These are phyloP conservation scores for Watsonalla cultraria DNA, from an alignment of 2,888 invertebrate species.

Conservation along the genomic window DNA sequence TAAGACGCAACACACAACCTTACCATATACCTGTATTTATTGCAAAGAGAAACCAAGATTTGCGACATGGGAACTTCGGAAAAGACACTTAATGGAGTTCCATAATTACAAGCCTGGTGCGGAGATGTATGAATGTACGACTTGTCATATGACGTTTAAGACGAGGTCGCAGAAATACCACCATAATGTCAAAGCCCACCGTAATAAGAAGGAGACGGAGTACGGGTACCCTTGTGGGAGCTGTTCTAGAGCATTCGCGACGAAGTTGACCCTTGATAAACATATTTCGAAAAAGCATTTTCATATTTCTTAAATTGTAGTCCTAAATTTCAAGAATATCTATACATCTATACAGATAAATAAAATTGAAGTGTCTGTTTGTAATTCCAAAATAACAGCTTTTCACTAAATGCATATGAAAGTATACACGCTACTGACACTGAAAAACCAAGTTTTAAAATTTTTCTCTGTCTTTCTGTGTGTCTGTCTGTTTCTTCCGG, in stretches of 20 bases:
- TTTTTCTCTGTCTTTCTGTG: too few species aligned
- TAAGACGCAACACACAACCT: constrained; percentile 61
- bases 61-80: constrained; percentile 65
- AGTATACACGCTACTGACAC: too few species aligned
- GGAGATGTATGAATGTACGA: constrained; percentile 68
- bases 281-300: constrained; percentile 77
- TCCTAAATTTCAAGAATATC: too few species aligned
- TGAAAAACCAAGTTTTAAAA: too few species aligned
- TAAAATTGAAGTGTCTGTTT: too few species aligned
- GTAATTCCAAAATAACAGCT: too few species aligned
- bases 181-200: constrained; percentile 65
- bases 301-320: constrained; percentile 39
- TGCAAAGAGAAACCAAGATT: constrained; percentile 70
- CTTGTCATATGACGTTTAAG: constrained; percentile 69
- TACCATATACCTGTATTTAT: constrained; percentile 66
- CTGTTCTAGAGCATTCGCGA: constrained; percentile 72
- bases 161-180: constrained; percentile 70
- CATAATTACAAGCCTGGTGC: constrained; percentile 68
- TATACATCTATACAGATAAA: too few species aligned
- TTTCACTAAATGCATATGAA: too few species aligned
- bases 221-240: constrained; percentile 69
- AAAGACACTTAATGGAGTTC: constrained; percentile 65
- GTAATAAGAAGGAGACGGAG: constrained; percentile 65
- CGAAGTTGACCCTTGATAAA: constrained; percentile 73
- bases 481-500: too few species aligned